A percentile compares a stretch with the other conserved stretches of the same genome.
These are phyloP conservation scores for Sinella curviseta DNA, from an alignment of 1,140 invertebrate genomes.

Conservation along the genomic window DNA sequence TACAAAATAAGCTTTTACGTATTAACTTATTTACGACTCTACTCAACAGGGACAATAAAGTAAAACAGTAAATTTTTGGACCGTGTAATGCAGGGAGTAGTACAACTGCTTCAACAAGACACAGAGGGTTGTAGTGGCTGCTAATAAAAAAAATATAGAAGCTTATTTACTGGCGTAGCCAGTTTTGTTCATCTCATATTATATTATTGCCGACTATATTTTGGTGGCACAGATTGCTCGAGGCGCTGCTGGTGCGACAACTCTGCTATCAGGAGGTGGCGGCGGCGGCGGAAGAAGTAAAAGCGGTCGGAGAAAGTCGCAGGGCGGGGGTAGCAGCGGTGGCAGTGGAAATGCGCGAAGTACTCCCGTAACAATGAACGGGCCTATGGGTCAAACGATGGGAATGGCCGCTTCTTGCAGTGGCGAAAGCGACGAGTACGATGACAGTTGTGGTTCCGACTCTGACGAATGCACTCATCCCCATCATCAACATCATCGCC, in stretches of 20 bases:
- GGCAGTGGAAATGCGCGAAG: constrained; percentile 26
- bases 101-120: no score
- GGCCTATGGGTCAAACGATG: neutral
- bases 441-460: constrained; percentile 39
- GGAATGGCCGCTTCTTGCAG: neutral
- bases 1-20: no score
- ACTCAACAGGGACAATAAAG: no score
- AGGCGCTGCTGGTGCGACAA: neutral
- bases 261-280: neutral
- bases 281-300: neutral
- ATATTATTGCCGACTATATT: neutral
- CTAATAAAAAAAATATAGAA: no score
- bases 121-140: no score
- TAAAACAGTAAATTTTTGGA: no score
- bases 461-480: constrained; percentile 21
- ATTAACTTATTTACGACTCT: no score
- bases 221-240: neutral
- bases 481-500: neutral
- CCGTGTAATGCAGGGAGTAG: no score
- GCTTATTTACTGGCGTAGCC: neutral
- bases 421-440: constrained; percentile 42
- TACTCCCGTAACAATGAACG: constrained; percentile 3
- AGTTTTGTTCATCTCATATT: neutral
- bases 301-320: neutral
- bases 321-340: constrained; percentile 25